These are phyloP conservation scores for Vidua macroura DNA, from an alignment of 2,113 vertebrate species.

Conservation along the genomic window DNA sequence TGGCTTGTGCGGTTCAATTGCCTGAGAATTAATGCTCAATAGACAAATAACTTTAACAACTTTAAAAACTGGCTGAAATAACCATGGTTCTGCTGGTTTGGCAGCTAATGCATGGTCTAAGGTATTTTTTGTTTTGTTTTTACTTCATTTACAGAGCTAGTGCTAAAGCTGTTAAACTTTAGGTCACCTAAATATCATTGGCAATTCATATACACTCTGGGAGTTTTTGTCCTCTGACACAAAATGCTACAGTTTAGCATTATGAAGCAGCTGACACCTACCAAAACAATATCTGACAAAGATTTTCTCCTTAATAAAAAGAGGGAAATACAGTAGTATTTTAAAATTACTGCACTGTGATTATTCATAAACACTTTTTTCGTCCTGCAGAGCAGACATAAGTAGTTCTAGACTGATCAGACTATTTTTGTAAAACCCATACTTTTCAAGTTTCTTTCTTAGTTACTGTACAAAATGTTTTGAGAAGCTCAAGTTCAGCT, in stretches of 20 bases:
- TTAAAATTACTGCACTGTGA: background rate
- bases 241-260: background rate
- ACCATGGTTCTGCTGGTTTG: background rate
- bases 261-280: slow-evolving; percentile 11
- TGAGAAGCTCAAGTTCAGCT: background rate
- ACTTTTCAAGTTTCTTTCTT: background rate
- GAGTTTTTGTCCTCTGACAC: slow-evolving; percentile 12
- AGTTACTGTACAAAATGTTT: background rate
- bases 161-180: slow-evolving; percentile 37
- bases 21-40: slow-evolving; percentile 7
- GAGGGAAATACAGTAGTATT: background rate
- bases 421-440: background rate
- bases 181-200: slow-evolving; percentile 12
- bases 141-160: slow-evolving; percentile 22
- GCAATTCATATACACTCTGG: slow-evolving; percentile 16
- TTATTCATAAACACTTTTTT: background rate
- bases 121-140: slow-evolving; percentile 27
- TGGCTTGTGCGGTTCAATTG: background rate
- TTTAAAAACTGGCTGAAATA: background rate
- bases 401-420: background rate
- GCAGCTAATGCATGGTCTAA: background rate
- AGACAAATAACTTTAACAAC: slow-evolving; percentile 21
- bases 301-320: background rate
- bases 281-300: background rate
- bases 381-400: background rate